phyloP scores from a whole-genome alignment of 2,888 invertebrate genomes.

The Automeris io region DNA sequence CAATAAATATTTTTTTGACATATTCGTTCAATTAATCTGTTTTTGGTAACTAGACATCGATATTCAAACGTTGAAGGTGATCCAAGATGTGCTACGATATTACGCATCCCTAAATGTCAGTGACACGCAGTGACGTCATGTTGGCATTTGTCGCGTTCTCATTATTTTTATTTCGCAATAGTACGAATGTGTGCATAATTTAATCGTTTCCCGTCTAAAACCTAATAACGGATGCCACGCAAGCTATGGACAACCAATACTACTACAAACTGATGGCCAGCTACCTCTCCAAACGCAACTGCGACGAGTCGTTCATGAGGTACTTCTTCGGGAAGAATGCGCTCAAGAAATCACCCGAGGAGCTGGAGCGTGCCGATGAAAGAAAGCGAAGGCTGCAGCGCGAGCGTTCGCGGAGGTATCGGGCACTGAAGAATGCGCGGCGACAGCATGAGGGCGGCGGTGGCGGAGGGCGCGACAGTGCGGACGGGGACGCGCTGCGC shows the following conservation, averaged over 20 bases:
- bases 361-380: constrained; percentile 65
- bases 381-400: constrained; percentile 63
- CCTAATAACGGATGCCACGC: constrained; percentile 10
- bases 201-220: constrained; percentile 19
- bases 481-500: constrained; percentile 34
- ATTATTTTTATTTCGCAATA: constrained; percentile 73
- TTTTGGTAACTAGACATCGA: too few relatives aligned
- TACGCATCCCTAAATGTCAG: too few relatives aligned
- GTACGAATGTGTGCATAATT: constrained; percentile 35
- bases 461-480: constrained; percentile 37
- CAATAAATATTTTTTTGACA: too few relatives aligned
- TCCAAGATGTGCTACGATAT: too few relatives aligned
- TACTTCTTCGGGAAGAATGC: constrained; percentile 70
- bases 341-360: constrained; percentile 62
- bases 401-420: constrained; percentile 62
- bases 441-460: constrained; percentile 58
- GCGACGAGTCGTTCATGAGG: constrained; percentile 71
- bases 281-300: constrained; percentile 67
- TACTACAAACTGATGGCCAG: constrained; percentile 71
- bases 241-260: constrained; percentile 65
- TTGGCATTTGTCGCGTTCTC: constrained; percentile 54
- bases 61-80: too few relatives aligned
- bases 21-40: too few relatives aligned
- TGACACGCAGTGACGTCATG: constrained; percentile 55
- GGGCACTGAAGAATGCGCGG: constrained; percentile 64